A percentile compares a stretch with the other conserved stretches of the same genome.
phyloP scores from a whole-genome alignment of 2,113 vertebrate species.

The Ahaetulla prasina region DNA sequence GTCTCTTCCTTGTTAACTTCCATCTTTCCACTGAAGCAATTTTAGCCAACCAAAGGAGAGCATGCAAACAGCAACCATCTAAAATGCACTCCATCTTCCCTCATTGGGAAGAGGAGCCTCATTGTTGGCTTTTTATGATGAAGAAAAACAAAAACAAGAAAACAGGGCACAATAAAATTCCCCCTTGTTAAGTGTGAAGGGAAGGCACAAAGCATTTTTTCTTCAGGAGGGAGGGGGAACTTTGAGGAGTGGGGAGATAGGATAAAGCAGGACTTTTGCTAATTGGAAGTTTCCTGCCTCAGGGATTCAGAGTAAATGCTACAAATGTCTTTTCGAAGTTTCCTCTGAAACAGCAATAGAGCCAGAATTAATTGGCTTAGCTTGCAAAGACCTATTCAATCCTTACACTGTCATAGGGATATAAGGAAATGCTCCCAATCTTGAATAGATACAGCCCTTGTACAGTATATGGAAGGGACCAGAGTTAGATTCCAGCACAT shows the following conservation, averaged over 20 bases:
- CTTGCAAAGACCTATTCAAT: not conserved
- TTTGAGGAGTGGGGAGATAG: not conserved
- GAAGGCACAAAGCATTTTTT: not conserved
- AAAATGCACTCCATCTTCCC: not conserved
- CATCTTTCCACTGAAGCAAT: not conserved
- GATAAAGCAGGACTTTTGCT: not conserved
- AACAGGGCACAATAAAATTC: not conserved
- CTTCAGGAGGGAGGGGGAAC: not conserved
- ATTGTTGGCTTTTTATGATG: not conserved
- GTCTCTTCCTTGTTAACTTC: not conserved
- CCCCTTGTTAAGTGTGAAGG: not conserved
- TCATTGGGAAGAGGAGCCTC: too few species aligned
- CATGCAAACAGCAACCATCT: not conserved
- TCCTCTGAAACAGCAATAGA: not conserved
- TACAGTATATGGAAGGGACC: not conserved
- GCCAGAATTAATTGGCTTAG: not conserved
- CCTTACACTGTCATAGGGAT: not conserved
- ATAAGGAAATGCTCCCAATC: not conserved
- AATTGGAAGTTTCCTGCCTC: not conserved
- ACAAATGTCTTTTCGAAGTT: not conserved
- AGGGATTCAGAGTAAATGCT: not conserved
- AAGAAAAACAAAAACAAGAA: not conserved
- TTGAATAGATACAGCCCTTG: not conserved
- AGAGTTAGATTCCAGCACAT: not conserved
- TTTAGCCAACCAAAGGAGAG: not conserved